phyloP scores from a whole-genome alignment of 2,113 vertebrate genomes.

The Cathartes aura region DNA sequence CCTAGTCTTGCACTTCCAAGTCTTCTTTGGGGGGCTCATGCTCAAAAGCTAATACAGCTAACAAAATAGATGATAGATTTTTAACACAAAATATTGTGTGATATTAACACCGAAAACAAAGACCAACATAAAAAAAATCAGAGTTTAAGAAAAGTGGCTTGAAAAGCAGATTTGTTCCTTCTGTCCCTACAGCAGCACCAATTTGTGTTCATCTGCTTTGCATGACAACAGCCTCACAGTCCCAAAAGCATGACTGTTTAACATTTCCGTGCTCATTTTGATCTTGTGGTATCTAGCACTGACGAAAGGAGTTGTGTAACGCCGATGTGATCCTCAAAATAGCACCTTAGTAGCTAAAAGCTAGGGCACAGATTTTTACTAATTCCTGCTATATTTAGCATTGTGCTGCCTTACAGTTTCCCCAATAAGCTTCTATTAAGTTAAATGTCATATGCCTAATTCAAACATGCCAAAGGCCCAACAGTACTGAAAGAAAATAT shows the following conservation, averaged over 20 bases:
- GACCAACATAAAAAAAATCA: fast-evolving
- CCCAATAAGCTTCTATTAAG: background rate
- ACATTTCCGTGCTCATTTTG: background rate
- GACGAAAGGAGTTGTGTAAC: background rate
- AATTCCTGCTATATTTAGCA: constrained; percentile 22
- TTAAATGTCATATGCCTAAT: background rate
- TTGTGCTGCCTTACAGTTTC: background rate
- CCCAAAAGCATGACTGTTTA: background rate
- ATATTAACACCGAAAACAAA: background rate
- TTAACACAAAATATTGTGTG: background rate
- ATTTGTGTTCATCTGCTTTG: background rate
- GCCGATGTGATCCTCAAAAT: background rate
- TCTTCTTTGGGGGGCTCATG: background rate
- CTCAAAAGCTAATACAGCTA: background rate
- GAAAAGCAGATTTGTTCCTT: background rate
- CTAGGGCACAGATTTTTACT: background rate
- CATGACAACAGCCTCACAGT: background rate
- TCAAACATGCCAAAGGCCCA: background rate
- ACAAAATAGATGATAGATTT: background rate
- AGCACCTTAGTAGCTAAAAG: background rate
- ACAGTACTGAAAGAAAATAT: background rate
- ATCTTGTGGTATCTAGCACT: background rate
- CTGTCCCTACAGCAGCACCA: background rate
- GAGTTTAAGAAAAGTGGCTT: background rate
- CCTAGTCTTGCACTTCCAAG: background rate